phyloP scores from a whole-genome alignment of 2,113 vertebrate genomes.

The Marmota monax region DNA sequence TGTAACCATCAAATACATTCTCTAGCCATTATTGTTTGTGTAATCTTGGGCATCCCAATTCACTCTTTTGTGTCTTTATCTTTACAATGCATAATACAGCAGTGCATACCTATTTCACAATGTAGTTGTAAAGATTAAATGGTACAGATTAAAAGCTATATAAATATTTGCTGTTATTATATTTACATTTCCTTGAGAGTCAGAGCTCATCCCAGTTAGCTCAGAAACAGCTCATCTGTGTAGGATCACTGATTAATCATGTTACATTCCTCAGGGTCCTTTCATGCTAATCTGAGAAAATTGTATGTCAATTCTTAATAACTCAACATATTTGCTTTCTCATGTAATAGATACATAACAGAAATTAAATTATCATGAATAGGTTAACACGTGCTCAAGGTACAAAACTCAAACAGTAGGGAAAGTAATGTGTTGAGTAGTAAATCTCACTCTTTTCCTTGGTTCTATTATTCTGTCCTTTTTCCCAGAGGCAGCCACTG shows the following conservation, averaged over 20 bases:
- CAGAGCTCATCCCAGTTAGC: background rate
- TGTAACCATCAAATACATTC: background rate
- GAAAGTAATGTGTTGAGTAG: background rate
- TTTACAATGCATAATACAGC: conserved; percentile 29
- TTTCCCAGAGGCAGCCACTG: background rate
- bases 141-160: conserved; percentile 24
- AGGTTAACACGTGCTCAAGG: background rate
- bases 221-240: conserved; percentile 21
- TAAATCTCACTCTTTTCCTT: background rate
- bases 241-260: background rate
- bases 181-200: conserved; percentile 42
- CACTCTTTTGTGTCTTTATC: background rate
- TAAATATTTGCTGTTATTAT: conserved; percentile 37
- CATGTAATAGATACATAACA: background rate
- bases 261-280: background rate
- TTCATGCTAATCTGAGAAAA: conserved; percentile 54
- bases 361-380: conserved; percentile 28
- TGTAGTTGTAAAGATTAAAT: conserved; percentile 24
- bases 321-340: background rate
- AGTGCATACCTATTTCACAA: background rate
- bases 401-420: background rate
- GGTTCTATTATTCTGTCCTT: background rate
- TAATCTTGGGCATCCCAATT: background rate
- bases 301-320: conserved; percentile 44
- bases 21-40: background rate